phyloP scores from a whole-genome alignment of 2,888 invertebrate genomes.

The Netelia fuscicornis region DNA sequence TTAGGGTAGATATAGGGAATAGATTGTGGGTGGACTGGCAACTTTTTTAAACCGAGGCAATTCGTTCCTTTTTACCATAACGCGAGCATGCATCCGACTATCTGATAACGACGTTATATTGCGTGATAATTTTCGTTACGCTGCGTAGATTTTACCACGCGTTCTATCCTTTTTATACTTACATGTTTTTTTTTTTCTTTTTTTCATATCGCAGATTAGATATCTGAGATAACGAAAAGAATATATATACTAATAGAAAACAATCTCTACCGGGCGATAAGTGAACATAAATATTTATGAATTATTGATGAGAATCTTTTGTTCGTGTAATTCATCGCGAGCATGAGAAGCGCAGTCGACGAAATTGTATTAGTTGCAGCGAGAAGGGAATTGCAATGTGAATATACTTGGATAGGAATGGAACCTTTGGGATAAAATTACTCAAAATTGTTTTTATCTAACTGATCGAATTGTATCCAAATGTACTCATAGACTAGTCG shows the following conservation, averaged over 20 bases:
- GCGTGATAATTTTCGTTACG: conserved; percentile 47
- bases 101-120: conserved; percentile 26
- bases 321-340: not conserved
- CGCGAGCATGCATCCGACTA: conserved; percentile 42
- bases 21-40: conserved; percentile 1
- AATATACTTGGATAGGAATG: not conserved
- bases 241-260: not conserved
- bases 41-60: not conserved
- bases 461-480: no score
- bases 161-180: conserved; percentile 16
- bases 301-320: conserved; percentile 22
- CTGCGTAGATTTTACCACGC: conserved; percentile 16
- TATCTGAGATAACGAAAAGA: conserved; percentile 18
- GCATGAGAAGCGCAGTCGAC: not conserved
- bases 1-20: no score
- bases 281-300: conserved; percentile 21
- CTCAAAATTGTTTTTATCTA: no score
- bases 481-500: no score
- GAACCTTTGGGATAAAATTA: no score
- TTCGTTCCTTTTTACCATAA: conserved; percentile 26
- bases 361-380: not conserved
- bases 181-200: not conserved
- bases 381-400: not conserved
- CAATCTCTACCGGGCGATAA: not conserved
- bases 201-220: conserved; percentile 24